Percentiles rank a stretch among this genome's conserved stretches.
Conservation (phyloP, 2,888 invertebrate genomes). For the Dasypolia templi region DNA sequence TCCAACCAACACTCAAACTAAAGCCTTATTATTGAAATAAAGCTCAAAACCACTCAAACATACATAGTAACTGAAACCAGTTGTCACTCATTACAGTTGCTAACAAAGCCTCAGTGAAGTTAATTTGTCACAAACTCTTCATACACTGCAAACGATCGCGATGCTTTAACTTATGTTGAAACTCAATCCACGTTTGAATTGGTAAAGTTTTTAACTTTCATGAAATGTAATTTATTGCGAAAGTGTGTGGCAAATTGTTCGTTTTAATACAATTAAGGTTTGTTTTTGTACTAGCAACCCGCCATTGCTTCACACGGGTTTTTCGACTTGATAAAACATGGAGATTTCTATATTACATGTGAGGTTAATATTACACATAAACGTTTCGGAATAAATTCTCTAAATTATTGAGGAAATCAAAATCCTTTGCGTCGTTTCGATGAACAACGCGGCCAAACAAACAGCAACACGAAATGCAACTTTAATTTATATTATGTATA, state of each 20-base stretch:
- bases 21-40: slow-evolving; percentile 20
- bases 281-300: background rate
- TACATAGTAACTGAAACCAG: slow-evolving; percentile 7
- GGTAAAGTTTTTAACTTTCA: slow-evolving; percentile 17
- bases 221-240: background rate
- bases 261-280: background rate
- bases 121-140: slow-evolving; percentile 36
- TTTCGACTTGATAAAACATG: background rate
- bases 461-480: too few species aligned
- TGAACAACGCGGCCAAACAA: too few species aligned
- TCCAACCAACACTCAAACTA: background rate
- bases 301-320: background rate
- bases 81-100: slow-evolving; percentile 19
- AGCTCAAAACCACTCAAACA: slow-evolving; percentile 12
- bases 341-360: background rate
- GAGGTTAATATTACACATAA: too few species aligned
- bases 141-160: background rate
- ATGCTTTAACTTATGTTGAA: background rate
- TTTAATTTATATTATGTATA: too few species aligned
- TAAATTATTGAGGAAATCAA: too few species aligned
- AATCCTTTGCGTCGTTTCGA: too few species aligned
- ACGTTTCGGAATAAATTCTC: too few species aligned
- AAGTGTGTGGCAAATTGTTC: background rate
- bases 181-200: background rate
- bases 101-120: slow-evolving; percentile 20